A percentile compares a stretch with the other conserved stretches of the same genome.
These are phyloP conservation scores for Leptodactylus fuscus DNA, from an alignment of 2,113 vertebrate species.

Conservation along the genomic window DNA sequence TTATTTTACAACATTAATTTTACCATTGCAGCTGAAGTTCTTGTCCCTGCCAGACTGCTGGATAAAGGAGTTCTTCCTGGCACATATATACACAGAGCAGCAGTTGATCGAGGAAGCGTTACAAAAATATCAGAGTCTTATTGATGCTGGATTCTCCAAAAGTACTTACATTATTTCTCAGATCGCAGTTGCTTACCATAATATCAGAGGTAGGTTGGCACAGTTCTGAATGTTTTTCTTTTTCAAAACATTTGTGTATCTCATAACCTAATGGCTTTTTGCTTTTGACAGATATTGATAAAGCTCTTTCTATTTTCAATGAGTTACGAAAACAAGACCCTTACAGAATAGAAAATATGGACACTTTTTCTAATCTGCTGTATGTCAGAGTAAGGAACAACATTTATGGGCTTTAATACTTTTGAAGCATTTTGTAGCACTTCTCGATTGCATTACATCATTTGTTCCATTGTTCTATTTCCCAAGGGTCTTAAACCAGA, in stretches of 20 bases:
- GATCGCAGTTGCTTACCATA: slow-evolving; percentile 98
- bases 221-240: neutral
- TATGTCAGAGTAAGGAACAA: slow-evolving; percentile 89
- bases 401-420: neutral
- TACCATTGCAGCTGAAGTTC: slow-evolving; percentile 92
- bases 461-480: slow-evolving; percentile 31
- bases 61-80: slow-evolving; percentile 99
- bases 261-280: slow-evolving; percentile 20
- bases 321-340: slow-evolving; percentile 95
- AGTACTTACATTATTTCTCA: slow-evolving; percentile 98
- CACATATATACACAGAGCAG: slow-evolving; percentile 97
- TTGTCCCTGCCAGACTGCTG: slow-evolving; percentile 95
- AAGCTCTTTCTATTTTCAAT: slow-evolving; percentile 95
- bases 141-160: slow-evolving; percentile 95
- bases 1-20: too few species aligned
- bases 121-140: slow-evolving; percentile 96
- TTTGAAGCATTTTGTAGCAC: neutral
- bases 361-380: slow-evolving; percentile 96
- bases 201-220: slow-evolving; percentile 87
- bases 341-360: slow-evolving; percentile 98
- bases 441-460: neutral
- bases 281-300: slow-evolving; percentile 89
- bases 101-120: slow-evolving; percentile 97
- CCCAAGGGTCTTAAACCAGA: slow-evolving; percentile 96
- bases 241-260: neutral